phyloP scores from a whole-genome alignment of 2,797 vertebrate species.

The Amniataba percoides region DNA sequence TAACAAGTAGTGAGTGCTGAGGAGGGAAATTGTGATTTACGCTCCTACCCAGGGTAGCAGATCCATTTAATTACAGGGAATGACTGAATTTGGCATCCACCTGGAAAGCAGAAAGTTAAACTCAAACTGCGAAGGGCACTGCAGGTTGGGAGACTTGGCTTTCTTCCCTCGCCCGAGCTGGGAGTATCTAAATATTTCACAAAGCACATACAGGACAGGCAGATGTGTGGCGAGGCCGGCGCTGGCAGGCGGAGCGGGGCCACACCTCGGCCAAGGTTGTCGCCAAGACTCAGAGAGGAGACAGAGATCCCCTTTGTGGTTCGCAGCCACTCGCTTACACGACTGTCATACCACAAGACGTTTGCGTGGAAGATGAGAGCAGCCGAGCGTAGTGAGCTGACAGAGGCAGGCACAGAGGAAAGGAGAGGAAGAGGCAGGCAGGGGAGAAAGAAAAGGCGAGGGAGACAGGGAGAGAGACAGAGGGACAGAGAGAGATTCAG shows the following conservation, averaged over 20 bases:
- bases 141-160: conserved; percentile 52
- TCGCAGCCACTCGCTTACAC: conserved; percentile 62
- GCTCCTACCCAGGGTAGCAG: background rate
- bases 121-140: conserved; percentile 27
- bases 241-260: conserved; percentile 12
- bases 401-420: conserved; percentile 42
- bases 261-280: conserved; percentile 50
- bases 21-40: conserved; percentile 40
- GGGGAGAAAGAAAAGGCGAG: conserved; percentile 21
- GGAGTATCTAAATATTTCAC: conserved; percentile 53
- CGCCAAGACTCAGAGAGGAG: conserved; percentile 16
- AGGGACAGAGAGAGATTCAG: conserved; percentile 28
- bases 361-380: conserved; percentile 52
- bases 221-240: background rate
- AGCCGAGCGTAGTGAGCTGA: conserved; percentile 50
- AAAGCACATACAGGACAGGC: conserved; percentile 23
- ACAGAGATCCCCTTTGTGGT: conserved; percentile 60
- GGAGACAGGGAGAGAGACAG: conserved; percentile 2
- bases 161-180: conserved; percentile 38
- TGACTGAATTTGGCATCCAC: conserved; percentile 19
- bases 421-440: background rate
- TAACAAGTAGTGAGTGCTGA: conserved; percentile 9
- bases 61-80: conserved; percentile 41
- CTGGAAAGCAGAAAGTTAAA: conserved; percentile 27
- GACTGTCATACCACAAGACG: conserved; percentile 57